These are phyloP conservation scores for Criorhina ranunculi DNA, from an alignment of 2,888 invertebrate species.

Conservation along the genomic window DNA sequence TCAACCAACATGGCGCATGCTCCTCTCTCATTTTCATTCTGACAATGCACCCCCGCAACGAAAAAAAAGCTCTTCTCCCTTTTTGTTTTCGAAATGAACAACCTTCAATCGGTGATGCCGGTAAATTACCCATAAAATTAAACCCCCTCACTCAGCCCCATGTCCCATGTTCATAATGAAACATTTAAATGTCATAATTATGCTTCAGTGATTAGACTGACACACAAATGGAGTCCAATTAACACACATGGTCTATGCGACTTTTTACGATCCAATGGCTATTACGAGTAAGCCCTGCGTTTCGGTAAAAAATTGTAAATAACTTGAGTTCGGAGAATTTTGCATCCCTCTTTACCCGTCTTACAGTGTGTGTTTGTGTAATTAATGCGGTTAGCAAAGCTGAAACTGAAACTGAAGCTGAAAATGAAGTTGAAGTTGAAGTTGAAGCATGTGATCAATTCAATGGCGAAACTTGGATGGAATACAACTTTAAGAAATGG, in stretches of 20 bases:
- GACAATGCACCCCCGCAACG: constrained; percentile 53
- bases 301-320: constrained; percentile 27
- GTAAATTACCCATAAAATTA: constrained; percentile 68
- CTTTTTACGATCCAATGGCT: constrained; percentile 37
- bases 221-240: constrained; percentile 62
- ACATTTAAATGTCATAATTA: constrained; percentile 59
- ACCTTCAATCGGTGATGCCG: constrained; percentile 64
- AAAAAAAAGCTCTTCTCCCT: constrained; percentile 17
- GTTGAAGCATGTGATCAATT: constrained; percentile 66
- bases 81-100: constrained; percentile 50
- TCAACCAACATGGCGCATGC: constrained; percentile 57
- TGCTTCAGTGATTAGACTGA: constrained; percentile 49
- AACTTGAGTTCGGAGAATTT: not conserved
- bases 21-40: constrained; percentile 10
- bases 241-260: constrained; percentile 41
- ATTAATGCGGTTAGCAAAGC: too few relatives aligned
- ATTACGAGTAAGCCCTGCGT: constrained; percentile 11
- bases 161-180: not conserved
- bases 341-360: too few relatives aligned
- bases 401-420: too few relatives aligned
- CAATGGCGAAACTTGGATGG: constrained; percentile 52
- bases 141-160: not conserved
- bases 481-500: constrained; percentile 30
- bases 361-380: too few relatives aligned
- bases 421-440: not conserved